phyloP scores from a whole-genome alignment of 2,113 vertebrate genomes.

The Onychostruthus taczanowskii region DNA sequence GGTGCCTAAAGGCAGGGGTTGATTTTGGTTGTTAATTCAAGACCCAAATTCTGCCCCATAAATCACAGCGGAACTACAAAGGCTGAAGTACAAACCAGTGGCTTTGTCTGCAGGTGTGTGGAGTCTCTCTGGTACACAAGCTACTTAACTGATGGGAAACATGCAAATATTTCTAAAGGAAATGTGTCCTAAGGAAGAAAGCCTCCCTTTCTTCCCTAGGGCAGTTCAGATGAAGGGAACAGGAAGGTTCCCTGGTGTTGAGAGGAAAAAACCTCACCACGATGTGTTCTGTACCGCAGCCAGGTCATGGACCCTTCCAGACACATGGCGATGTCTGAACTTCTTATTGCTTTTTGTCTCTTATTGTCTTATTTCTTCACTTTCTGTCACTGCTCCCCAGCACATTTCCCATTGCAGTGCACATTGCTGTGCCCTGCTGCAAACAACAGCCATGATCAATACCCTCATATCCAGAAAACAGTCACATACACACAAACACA shows the following conservation, averaged over 20 bases:
- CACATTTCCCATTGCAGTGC: neutral
- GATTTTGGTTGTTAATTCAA: neutral
- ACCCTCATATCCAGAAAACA: neutral
- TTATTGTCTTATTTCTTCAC: neutral
- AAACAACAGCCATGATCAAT: neutral
- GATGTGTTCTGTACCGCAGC: neutral
- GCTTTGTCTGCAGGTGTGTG: neutral
- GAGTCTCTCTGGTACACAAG: neutral
- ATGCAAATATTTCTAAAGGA: neutral
- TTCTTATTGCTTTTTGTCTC: neutral
- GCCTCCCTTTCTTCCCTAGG: neutral
- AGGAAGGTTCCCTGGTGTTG: neutral
- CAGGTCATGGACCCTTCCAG: neutral
- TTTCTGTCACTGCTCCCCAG: neutral
- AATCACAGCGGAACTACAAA: neutral
- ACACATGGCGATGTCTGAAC: neutral
- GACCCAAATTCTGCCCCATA: neutral
- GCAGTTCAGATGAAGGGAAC: neutral
- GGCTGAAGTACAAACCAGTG: neutral
- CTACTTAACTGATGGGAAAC: neutral
- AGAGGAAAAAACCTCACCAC: neutral
- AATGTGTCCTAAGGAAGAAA: neutral
- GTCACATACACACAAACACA: neutral
- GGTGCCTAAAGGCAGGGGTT: neutral
- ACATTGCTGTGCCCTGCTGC: neutral